phyloP scores from a whole-genome alignment of 1,140 invertebrate species.

The Drosophila ogumai region DNA sequence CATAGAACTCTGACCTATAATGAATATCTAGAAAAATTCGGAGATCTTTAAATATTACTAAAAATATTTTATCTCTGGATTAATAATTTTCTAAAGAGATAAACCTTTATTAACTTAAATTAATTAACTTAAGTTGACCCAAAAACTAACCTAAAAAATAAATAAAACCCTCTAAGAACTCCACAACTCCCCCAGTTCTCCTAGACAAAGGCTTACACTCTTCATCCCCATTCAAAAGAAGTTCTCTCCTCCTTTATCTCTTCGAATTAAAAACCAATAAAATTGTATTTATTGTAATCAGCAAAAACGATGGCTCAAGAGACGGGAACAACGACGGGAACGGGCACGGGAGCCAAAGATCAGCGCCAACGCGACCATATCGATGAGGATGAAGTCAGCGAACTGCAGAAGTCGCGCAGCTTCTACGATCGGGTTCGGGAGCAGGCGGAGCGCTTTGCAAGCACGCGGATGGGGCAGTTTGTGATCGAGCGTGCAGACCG shows the following conservation, averaged over 20 bases:
- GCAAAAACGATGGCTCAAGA: conserved; percentile 54
- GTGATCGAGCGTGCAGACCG: conserved; percentile 67
- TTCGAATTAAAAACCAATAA: conserved; percentile 6
- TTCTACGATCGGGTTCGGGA: conserved; percentile 63
- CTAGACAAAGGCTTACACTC: conserved; percentile 5
- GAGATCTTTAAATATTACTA: too few relatives aligned
- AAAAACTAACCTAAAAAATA: neutral
- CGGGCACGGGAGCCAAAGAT: conserved; percentile 44
- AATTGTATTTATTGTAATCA: conserved; percentile 21
- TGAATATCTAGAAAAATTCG: too few relatives aligned
- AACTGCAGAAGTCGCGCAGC: conserved; percentile 54
- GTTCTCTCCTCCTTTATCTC: neutral
- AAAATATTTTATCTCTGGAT: too few relatives aligned
- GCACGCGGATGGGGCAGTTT: conserved; percentile 68
- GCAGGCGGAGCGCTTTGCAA: conserved; percentile 69
- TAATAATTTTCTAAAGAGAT: too few relatives aligned
- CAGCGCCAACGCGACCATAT: conserved; percentile 62
- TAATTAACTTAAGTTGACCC: neutral
- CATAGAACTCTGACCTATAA: too few relatives aligned
- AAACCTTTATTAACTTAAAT: too few relatives aligned
- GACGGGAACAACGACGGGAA: conserved; percentile 29
- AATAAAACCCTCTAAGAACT: neutral
- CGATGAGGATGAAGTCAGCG: conserved; percentile 71
- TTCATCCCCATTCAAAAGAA: neutral
- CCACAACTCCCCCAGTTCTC: neutral